Percentiles rank a stretch among this genome's conserved stretches.
Conservation (phyloP, 2,888 invertebrate genomes). For the Andrena marginata region DNA sequence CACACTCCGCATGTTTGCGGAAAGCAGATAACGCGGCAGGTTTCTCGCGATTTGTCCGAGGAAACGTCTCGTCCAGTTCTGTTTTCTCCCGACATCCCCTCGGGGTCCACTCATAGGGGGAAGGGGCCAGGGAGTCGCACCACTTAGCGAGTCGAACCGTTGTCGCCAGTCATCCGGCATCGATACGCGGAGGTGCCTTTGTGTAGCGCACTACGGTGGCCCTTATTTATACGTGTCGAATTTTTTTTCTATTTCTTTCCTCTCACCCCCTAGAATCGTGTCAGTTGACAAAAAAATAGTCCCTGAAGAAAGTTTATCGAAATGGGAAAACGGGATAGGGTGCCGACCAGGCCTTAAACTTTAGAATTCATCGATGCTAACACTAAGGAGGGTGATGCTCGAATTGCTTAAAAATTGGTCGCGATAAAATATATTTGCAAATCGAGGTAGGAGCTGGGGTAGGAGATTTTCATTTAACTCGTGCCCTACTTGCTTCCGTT, state of each 20-base stretch:
- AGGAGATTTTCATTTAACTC: too few species aligned
- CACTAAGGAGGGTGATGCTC: too few species aligned
- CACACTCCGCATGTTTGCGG: conserved; percentile 70
- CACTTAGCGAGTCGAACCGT: conserved; percentile 5
- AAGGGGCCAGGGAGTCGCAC: background rate
- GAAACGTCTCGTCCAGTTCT: conserved; percentile 30
- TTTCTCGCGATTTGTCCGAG: conserved; percentile 61
- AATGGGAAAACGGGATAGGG: too few species aligned
- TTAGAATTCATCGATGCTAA: too few species aligned
- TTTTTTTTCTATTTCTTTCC: background rate
- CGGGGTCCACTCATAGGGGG: background rate
- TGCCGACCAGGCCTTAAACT: too few species aligned
- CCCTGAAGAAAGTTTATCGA: too few species aligned
- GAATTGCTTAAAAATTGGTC: too few species aligned
- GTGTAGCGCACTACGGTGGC: background rate
- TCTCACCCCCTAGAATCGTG: too few species aligned
- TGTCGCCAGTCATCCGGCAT: background rate
- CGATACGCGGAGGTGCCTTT: background rate
- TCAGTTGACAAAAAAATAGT: too few species aligned
- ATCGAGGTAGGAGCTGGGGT: too few species aligned
- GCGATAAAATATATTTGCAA: too few species aligned
- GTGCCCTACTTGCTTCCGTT: too few species aligned
- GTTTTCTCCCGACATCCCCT: background rate
- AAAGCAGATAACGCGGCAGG: conserved; percentile 69
- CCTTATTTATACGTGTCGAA: conserved; percentile 8